These are phyloP conservation scores for Hippocampus guttulatus DNA, from an alignment of 2,113 vertebrate species.

Conservation along the genomic window DNA sequence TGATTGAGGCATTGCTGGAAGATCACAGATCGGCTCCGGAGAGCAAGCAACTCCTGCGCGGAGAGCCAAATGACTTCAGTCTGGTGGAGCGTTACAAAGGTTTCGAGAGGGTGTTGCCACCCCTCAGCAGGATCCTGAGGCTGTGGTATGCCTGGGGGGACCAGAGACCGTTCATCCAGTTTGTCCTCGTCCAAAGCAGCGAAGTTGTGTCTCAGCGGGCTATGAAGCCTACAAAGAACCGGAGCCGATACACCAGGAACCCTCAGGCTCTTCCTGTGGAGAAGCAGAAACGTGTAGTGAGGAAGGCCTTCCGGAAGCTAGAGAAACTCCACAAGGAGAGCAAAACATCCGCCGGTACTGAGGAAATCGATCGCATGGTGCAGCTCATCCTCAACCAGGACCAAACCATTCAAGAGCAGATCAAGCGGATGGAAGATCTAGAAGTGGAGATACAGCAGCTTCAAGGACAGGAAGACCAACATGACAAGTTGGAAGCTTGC, in stretches of 20 bases:
- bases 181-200: constrained; percentile 82
- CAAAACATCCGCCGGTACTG: constrained; percentile 56
- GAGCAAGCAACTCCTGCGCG: constrained; percentile 79
- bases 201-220: constrained; percentile 78
- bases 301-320: constrained; percentile 89
- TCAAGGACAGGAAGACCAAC: constrained; percentile 70
- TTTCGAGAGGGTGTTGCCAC: constrained; percentile 85
- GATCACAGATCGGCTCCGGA: constrained; percentile 80
- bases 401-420: constrained; percentile 88
- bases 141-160: constrained; percentile 94
- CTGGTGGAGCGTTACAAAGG: constrained; percentile 92
- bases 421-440: constrained; percentile 81
- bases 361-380: constrained; percentile 83
- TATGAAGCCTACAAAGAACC: constrained; percentile 76
- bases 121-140: constrained; percentile 86
- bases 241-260: constrained; percentile 62
- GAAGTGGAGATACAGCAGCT: constrained; percentile 82
- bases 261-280: constrained; percentile 81
- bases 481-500: constrained; percentile 38
- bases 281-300: constrained; percentile 89
- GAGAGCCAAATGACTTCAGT: constrained; percentile 85
- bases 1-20: constrained; percentile 88
- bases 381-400: constrained; percentile 91
- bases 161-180: constrained; percentile 83
- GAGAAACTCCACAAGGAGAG: constrained; percentile 84